Base-by-base conservation (phyloP, 2,888 invertebrate species). In the Brachynemurus nebulosus region DNA sequence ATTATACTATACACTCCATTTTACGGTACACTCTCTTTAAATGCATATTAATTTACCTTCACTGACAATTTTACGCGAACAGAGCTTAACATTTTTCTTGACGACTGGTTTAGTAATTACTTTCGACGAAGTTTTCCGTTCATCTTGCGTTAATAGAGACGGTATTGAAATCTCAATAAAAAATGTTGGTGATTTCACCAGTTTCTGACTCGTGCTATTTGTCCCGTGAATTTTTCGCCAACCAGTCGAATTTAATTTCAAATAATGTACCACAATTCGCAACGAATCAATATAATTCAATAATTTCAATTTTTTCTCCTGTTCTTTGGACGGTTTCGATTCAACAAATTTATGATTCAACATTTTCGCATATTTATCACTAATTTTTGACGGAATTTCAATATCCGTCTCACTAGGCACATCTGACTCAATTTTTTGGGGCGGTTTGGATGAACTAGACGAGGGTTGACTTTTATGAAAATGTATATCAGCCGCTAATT, bases 111-210 rank as follows among this genome's bases (percentile, higher is more conserved):
- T n/a, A n/a, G n/a, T n/a, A n/a, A n/a, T 55, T 46, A 58, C 56
- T 63, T 66, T 58, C 44, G 63, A 50, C 54, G 61, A 50, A 37
- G 48, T 56, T 57, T 55, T 53, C 9, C 44, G 30, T 19, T 42
- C 21, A 17, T 49, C 50, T 46, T 57, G 60, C 2, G 47, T 44
- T 45, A 60, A 53, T 27, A 53, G 53, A 49, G 65, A 63, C 17
- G 62, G 63, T 45, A 66, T 52, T 46, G 62, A 55, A 53, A 69
- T 70, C 47, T 69, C 68, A 27, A 69, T 55, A 55, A 68, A 68
- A 55, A 66, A 70, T 19, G 63, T 68, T 48, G 56, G 56, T 45
- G 47, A 6, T 42, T 45, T 21, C 51, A 47, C 6, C 45, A 37
- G 16, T 39, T 46, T 46, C 46, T 50, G 11, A 40, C 46, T 37